phyloP scores from a whole-genome alignment of 2,113 vertebrate species.

The Callopanchax toddi region DNA sequence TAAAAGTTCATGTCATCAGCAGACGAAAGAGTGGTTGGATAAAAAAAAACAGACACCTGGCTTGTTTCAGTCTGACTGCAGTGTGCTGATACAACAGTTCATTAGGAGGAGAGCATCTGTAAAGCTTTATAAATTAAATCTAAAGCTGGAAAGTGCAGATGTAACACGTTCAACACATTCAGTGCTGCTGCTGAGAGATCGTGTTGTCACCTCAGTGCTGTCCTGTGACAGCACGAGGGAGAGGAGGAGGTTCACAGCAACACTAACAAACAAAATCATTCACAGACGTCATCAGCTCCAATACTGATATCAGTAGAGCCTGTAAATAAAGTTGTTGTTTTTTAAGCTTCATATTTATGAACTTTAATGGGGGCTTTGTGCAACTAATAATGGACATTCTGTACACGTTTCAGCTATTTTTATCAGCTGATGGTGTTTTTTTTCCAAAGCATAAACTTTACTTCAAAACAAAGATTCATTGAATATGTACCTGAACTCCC shows the following conservation, averaged over 20 bases:
- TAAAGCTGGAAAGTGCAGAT: conserved; percentile 22
- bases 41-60: neutral
- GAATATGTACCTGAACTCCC: too few relatives aligned
- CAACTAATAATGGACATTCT: neutral
- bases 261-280: conserved; percentile 39
- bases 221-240: conserved; percentile 54
- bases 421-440: too few relatives aligned
- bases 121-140: neutral
- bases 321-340: too few relatives aligned
- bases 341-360: too few relatives aligned
- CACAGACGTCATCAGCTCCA: conserved; percentile 2
- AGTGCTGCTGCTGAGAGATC: conserved; percentile 22
- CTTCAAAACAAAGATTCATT: neutral
- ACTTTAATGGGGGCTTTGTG: conserved; percentile 3
- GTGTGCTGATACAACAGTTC: conserved; percentile 12
- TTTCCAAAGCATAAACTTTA: neutral
- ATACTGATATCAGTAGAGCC: neutral
- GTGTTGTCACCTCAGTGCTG: conserved; percentile 20
- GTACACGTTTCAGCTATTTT: too few relatives aligned
- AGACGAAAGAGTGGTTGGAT: neutral
- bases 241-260: conserved; percentile 16
- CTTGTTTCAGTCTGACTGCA: conserved; percentile 3
- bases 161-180: conserved; percentile 10
- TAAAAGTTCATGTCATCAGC: neutral
- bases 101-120: neutral